Percentiles rank a stretch among this genome's conserved stretches.
Conservation (phyloP, 2,113 vertebrate genomes). For the Crotalus helleri region DNA sequence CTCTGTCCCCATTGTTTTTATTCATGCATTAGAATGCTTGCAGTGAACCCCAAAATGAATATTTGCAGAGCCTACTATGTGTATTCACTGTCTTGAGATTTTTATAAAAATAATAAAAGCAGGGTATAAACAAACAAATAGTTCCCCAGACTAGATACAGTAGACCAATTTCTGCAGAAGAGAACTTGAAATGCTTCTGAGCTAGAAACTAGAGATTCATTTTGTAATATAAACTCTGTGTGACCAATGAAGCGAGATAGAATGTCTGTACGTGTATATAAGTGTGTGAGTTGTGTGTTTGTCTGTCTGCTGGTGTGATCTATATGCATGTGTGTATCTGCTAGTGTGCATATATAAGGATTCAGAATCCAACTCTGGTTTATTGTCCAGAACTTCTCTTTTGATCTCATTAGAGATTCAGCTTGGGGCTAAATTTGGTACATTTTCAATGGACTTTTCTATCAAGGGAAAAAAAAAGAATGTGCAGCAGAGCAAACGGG, state of each 20-base stretch:
- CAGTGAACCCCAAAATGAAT: neutral
- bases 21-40: neutral
- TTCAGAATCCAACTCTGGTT: neutral
- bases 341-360: neutral
- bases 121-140: neutral
- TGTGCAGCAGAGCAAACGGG: slow-evolving; percentile 20
- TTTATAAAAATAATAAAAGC: neutral
- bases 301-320: neutral
- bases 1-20: neutral
- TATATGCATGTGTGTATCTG: neutral
- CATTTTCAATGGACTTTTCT: slow-evolving; percentile 38
- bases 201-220: too few relatives aligned
- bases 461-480: slow-evolving; percentile 26
- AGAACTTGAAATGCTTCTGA: neutral
- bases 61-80: neutral
- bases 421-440: slow-evolving; percentile 21
- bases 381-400: slow-evolving; percentile 32
- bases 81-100: neutral
- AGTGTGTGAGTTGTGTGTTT: neutral
- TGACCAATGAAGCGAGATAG: neutral
- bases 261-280: neutral
- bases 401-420: slow-evolving; percentile 23
- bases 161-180: neutral
- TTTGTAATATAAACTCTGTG: neutral
- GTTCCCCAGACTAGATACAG: neutral